phyloP scores from a whole-genome alignment of 1,140 invertebrate species.

The Micrasema longulum region DNA sequence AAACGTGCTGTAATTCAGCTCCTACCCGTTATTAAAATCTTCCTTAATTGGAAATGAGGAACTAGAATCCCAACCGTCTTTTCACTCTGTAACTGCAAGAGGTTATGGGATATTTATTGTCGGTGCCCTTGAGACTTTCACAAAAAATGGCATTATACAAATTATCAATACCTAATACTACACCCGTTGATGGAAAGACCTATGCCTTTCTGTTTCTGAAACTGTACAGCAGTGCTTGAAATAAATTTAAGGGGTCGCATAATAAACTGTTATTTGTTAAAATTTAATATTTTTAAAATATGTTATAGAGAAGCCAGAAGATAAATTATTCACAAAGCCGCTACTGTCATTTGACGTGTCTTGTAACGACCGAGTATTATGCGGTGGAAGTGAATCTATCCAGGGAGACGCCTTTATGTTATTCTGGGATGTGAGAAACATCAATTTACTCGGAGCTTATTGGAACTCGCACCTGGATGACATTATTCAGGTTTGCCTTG shows the following conservation, averaged over 20 bases:
- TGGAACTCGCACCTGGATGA: constrained; percentile 89
- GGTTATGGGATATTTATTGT: background rate
- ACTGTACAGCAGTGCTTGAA: background rate
- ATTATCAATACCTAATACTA: background rate
- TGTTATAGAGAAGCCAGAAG: constrained; percentile 53
- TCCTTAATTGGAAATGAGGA: too few relatives aligned
- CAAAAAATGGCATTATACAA: background rate
- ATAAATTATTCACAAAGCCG: constrained; percentile 42
- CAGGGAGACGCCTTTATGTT: constrained; percentile 80
- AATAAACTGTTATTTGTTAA: background rate
- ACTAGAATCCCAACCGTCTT: too few relatives aligned
- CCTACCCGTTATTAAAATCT: too few relatives aligned
- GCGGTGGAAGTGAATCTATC: constrained; percentile 81
- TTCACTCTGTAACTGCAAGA: too few relatives aligned
- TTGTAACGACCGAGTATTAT: constrained; percentile 77
- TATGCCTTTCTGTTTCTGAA: background rate
- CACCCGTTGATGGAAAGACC: background rate
- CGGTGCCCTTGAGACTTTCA: background rate
- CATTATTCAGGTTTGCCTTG: constrained; percentile 75
- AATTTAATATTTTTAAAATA: constrained; percentile 53
- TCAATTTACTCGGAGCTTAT: constrained; percentile 82
- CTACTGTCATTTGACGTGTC: constrained; percentile 83
- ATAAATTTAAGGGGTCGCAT: background rate
- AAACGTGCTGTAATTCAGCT: too few relatives aligned
- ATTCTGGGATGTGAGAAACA: constrained; percentile 84